Percentiles rank a stretch among this genome's conserved stretches.
These are phyloP conservation scores for Ophion ellenae DNA, from an alignment of 2,888 invertebrate species.

Conservation along the genomic window DNA sequence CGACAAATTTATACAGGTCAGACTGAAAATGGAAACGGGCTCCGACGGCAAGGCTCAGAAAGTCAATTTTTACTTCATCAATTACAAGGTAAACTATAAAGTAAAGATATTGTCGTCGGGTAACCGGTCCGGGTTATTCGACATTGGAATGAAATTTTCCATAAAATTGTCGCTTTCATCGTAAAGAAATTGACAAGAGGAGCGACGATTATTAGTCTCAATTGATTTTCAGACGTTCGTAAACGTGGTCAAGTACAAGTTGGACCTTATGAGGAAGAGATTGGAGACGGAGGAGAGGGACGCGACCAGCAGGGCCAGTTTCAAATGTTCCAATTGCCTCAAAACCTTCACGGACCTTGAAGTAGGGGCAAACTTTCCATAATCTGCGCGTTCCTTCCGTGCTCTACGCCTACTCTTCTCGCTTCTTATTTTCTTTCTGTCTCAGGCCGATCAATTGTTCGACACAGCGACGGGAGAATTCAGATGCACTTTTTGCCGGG, in stretches of 20 bases:
- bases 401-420: background rate
- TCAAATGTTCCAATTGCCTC: constrained; percentile 95
- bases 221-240: constrained; percentile 89
- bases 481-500: constrained; percentile 94
- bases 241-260: constrained; percentile 98
- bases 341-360: constrained; percentile 98
- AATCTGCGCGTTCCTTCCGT: background rate
- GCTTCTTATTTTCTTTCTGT: constrained; percentile 34
- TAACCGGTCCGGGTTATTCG: too few relatives aligned
- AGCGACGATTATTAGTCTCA: background rate
- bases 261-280: constrained; percentile 97
- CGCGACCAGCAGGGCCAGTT: constrained; percentile 97
- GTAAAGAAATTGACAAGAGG: background rate
- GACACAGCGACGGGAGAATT: constrained; percentile 94
- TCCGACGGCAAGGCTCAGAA: constrained; percentile 97
- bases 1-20: constrained; percentile 97
- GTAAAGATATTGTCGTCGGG: background rate
- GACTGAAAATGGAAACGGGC: constrained; percentile 97
- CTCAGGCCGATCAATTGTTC: constrained; percentile 93
- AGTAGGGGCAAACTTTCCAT: constrained; percentile 82
- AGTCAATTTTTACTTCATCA: constrained; percentile 98
- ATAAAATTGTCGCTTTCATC: background rate
- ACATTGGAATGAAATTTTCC: background rate
- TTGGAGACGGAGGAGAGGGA: constrained; percentile 98
- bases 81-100: constrained; percentile 89